Evolutionary conservation across 2,888 invertebrate genomes (phyloP).

Genomic region (Ectobius pallidus): DNA sequence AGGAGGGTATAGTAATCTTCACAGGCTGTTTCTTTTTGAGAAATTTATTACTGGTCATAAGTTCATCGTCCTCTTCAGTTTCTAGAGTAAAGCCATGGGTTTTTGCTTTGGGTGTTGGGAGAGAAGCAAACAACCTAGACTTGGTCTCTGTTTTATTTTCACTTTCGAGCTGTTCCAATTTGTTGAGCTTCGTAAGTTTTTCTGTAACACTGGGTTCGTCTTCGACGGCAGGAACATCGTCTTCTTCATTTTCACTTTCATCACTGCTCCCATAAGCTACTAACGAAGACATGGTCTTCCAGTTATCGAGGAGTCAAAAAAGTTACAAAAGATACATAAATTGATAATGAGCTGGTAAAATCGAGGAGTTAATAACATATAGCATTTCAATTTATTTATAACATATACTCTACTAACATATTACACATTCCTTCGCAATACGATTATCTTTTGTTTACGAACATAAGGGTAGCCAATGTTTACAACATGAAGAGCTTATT

Average conservation of each 20-base stretch:
- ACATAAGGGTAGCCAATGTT: no score
- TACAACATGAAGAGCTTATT: no score
- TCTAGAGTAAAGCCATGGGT: conserved; percentile 47
- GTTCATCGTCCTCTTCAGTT: conserved; percentile 66
- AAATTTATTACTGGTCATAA: conserved; percentile 47
- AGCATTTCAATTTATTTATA: no score
- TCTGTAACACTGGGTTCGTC: neutral
- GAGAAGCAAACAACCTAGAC: conserved; percentile 41
- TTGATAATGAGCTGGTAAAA: no score
- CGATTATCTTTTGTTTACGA: no score
- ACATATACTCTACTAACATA: no score
- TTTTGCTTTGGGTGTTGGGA: conserved; percentile 59
- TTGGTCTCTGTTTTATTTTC: neutral
- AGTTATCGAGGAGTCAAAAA: no score
- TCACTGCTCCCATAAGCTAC: conserved; percentile 65
- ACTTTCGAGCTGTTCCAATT: neutral
- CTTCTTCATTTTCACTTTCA: conserved; percentile 55
- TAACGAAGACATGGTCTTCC: conserved; percentile 56
- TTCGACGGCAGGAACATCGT: neutral
- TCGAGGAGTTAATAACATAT: no score
- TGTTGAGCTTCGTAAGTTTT: no score
- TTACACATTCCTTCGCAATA: no score
- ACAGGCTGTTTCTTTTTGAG: conserved; percentile 56
- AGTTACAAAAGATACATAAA: no score
- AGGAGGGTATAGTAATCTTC: conserved; percentile 71